These are phyloP conservation scores for Theropithecus gelada DNA, from an alignment of 2,113 vertebrate genomes.

Conservation along the genomic window DNA sequence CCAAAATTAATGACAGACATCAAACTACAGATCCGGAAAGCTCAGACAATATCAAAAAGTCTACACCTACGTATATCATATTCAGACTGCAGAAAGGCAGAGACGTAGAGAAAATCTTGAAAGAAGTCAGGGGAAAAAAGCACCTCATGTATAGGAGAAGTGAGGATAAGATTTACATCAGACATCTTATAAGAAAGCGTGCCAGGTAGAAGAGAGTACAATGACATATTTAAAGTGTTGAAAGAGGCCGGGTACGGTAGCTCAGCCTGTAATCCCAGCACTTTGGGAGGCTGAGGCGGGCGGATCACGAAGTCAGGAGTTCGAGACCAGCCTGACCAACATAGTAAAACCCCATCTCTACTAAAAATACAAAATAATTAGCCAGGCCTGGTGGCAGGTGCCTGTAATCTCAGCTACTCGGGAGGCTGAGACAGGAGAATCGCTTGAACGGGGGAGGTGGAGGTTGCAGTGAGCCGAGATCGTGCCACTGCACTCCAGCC, in stretches of 20 bases:
- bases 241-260: neutral
- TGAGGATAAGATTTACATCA: neutral
- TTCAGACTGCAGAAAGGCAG: neutral
- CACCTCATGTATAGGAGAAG: neutral
- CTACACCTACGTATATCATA: neutral
- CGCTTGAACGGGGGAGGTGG: no score
- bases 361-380: no score
- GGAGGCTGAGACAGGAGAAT: no score
- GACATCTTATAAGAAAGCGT: neutral
- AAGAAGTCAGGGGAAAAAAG: neutral
- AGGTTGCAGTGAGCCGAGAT: no score
- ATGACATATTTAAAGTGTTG: neutral
- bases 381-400: no score
- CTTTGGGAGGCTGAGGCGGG: no score
- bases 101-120: neutral
- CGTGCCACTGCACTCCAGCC: no score
- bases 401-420: no score
- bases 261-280: no score
- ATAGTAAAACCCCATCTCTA: no score
- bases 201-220: neutral
- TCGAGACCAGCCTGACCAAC: no score
- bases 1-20: neutral
- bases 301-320: no score
- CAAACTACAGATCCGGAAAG: neutral
- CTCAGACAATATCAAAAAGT: neutral